A percentile compares a stretch with the other conserved stretches of the same genome.
These are phyloP conservation scores for Ypsolopha sequella DNA, from an alignment of 2,888 invertebrate species.

Conservation along the genomic window DNA sequence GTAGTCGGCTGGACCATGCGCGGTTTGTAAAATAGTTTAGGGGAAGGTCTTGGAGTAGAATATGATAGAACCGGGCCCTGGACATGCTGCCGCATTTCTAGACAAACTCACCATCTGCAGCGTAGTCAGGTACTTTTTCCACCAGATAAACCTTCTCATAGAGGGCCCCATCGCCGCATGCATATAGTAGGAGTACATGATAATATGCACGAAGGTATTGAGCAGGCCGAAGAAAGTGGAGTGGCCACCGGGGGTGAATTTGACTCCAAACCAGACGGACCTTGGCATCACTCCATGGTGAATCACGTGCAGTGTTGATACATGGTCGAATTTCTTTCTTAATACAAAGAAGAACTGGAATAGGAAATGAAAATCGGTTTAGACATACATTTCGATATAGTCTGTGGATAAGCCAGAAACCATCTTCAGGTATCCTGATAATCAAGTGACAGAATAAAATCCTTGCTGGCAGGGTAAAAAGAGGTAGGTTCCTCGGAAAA, in stretches of 20 bases:
- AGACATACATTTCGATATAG: no score
- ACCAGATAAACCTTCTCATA: slow-evolving; percentile 91
- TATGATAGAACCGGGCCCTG: no score
- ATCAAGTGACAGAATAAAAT: no score
- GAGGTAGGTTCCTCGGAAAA: no score
- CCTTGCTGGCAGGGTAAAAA: no score
- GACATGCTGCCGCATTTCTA: no score
- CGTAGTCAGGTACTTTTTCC: slow-evolving; percentile 94
- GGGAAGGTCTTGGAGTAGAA: no score
- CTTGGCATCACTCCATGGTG: slow-evolving; percentile 98
- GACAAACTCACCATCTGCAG: slow-evolving; percentile 83
- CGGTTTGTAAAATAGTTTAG: no score
- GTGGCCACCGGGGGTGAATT: slow-evolving; percentile 96
- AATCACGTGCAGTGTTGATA: slow-evolving; percentile 94
- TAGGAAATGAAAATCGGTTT: neutral
- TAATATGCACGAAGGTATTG: slow-evolving; percentile 96
- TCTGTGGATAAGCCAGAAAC: no score
- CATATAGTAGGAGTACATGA: slow-evolving; percentile 96
- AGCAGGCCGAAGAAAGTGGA: slow-evolving; percentile 95
- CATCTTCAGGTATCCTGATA: no score
- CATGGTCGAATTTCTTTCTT: slow-evolving; percentile 94
- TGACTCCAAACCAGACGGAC: slow-evolving; percentile 97
- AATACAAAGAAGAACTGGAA: slow-evolving; percentile 91
- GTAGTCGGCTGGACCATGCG: no score
- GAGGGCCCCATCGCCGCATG: slow-evolving; percentile 91